Evolutionary conservation across 2,888 invertebrate genomes (phyloP), one percentile per base, ranked within the genome.

Genomic region (Dichetophora obliterata): DNA sequence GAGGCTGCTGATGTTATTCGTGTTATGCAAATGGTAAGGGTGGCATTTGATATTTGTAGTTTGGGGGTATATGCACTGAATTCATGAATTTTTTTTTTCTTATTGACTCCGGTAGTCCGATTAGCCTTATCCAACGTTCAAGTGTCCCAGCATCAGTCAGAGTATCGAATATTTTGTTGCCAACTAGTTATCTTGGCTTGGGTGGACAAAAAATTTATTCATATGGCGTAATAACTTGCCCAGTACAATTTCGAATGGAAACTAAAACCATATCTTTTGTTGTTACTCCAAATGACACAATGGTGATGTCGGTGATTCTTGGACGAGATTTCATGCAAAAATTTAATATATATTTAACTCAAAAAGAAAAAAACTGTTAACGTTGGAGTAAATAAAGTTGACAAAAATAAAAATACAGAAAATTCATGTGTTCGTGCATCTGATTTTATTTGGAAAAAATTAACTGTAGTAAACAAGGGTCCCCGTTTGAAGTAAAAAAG

Each of bases 61-160:
- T n/a, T 2, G 37, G 27, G 2, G 9, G 27, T 31, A 31, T n/a
- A n/a, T 65, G 65, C 65, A 65, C 65, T 31, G 31, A 65, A 27
- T 65, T 65, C 31, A 24, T 65, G 27, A 31, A n/a, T 27, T 65
- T 68, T 37, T 43, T 34, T 68, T 68, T 43, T 50, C 43, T 68
- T 11, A 34, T 68, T 68, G 68, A 68, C 24, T 75, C 77, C 9
- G 69, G 77, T 43, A 77, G 69, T 50, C 70, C 77, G 22, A 77
- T 76, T 76, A 76, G 73, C 48, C 14, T 76, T 0, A 76, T 78
- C 22, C 50, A 71, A n/a, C 50, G 54, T 27, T 78, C 75, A 43
- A 75, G 37, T 52, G 63, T 75, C 31, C 73, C 75, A 43, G 37
- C 3, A n/a, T 71, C 59, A 48, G 22, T 77, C 6, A 65, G 8